Evolutionary conservation across 2,797 vertebrate genomes (phyloP).

Genomic region (Calcarius lapponicus): DNA sequence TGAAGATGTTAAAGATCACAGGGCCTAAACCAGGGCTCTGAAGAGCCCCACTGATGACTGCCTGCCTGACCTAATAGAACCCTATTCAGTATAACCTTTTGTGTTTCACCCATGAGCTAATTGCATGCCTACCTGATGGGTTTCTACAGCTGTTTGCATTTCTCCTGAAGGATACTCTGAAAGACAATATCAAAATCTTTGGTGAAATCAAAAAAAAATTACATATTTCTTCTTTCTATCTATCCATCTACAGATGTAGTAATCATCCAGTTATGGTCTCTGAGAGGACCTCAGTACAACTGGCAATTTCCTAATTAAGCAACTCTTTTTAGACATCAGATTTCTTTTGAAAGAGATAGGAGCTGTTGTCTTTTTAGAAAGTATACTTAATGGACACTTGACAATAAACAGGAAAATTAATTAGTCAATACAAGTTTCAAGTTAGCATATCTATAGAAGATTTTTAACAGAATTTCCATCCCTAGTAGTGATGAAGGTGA

Average conservation of each 20-base stretch:
- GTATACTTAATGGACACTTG: not conserved
- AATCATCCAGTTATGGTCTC: not conserved
- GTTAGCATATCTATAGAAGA: not conserved
- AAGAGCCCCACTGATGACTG: no score
- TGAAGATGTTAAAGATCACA: not conserved
- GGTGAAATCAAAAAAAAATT: not conserved
- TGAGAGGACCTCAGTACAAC: not conserved
- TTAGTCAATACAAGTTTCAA: not conserved
- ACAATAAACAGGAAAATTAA: not conserved
- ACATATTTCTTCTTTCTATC: not conserved
- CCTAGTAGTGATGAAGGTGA: not conserved
- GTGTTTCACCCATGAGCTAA: not conserved
- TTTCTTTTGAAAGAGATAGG: not conserved
- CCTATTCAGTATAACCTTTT: not conserved
- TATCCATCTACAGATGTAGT: not conserved
- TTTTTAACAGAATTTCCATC: not conserved
- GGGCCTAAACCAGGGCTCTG: not conserved
- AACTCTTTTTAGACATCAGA: not conserved
- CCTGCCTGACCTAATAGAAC: not conserved
- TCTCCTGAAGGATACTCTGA: not conserved
- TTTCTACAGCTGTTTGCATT: not conserved
- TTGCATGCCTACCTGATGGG: rapidly evolving
- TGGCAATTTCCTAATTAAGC: not conserved
- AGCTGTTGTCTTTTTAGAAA: not conserved
- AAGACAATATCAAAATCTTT: not conserved